Percentiles rank a stretch among this genome's conserved stretches.
Conservation (phyloP, 2,113 vertebrate species). For the Monopterus albus region DNA sequence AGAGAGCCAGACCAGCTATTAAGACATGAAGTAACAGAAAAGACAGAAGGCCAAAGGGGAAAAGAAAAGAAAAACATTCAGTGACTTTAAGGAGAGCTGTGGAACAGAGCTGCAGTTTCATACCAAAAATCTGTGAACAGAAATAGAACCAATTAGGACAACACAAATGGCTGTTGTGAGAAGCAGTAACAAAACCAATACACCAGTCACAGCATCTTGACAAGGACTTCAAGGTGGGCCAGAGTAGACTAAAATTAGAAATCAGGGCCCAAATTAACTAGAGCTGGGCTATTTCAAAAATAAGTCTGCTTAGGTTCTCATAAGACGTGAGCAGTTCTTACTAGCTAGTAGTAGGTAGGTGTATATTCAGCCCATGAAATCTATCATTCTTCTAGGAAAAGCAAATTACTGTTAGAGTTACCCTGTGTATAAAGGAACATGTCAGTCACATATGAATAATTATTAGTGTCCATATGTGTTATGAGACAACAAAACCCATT, state of each 20-base stretch:
- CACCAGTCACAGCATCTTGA: constrained; percentile 24
- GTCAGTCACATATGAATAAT: not conserved
- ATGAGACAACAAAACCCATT: not conserved
- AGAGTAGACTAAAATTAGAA: constrained; percentile 39
- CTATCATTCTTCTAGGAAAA: not conserved
- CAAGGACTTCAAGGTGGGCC: constrained; percentile 31
- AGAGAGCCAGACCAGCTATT: not conserved
- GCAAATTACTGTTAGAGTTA: not conserved
- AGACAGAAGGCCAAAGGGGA: not conserved
- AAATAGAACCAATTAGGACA: constrained; percentile 51
- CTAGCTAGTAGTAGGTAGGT: constrained; percentile 4
- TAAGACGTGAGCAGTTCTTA: not conserved
- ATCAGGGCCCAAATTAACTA: constrained; percentile 3
- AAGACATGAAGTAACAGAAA: not conserved
- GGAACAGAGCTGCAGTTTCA: constrained; percentile 16
- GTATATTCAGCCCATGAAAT: not conserved
- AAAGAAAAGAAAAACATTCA: not conserved
- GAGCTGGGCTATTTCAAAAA: constrained; percentile 6
- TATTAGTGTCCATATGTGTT: too few relatives aligned
- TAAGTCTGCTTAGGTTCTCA: constrained; percentile 1
- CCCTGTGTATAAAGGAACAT: not conserved
- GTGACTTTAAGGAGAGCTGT: constrained; percentile 7
- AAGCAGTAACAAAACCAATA: constrained; percentile 18
- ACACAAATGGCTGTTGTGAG: constrained; percentile 27
- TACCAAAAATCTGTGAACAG: constrained; percentile 25